phyloP scores from a whole-genome alignment of 2,888 invertebrate species.

The Brenthis ino region DNA sequence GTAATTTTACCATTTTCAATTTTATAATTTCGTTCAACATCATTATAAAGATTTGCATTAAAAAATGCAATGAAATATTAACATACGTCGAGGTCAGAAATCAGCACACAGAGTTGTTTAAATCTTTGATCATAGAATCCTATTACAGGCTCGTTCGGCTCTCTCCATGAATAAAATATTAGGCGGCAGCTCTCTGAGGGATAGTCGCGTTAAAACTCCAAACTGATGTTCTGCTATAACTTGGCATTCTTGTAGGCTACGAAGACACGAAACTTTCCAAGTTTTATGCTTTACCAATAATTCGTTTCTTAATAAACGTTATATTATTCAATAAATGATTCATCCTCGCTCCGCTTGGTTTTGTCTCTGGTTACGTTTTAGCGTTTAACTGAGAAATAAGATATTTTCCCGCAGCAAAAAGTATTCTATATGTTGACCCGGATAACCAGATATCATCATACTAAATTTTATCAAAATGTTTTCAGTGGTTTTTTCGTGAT shows the following conservation, averaged over 20 bases:
- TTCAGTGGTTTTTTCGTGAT: too few relatives aligned
- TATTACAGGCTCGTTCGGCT: conserved; percentile 38
- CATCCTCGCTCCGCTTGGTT: too few relatives aligned
- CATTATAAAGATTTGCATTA: too few relatives aligned
- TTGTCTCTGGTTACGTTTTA: too few relatives aligned
- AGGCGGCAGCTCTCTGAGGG: conserved; percentile 30
- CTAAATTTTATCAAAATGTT: too few relatives aligned
- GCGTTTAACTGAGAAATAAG: too few relatives aligned
- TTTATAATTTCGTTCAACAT: not conserved
- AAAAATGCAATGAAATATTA: conserved; percentile 8
- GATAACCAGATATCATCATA: too few relatives aligned
- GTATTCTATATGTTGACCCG: too few relatives aligned
- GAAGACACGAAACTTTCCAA: conserved; percentile 10
- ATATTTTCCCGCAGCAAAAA: too few relatives aligned
- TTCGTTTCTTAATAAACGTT: not conserved
- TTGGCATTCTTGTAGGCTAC: conserved; percentile 23
- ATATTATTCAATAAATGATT: too few relatives aligned
- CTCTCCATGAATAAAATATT: conserved; percentile 47
- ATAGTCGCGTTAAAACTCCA: conserved; percentile 35
- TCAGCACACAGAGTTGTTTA: conserved; percentile 37
- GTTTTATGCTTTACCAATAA: conserved; percentile 9
- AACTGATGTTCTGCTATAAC: conserved; percentile 34
- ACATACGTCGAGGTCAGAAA: conserved; percentile 29
- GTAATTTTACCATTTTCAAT: not conserved
- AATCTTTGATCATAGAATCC: conserved; percentile 49